A percentile compares a stretch with the other conserved stretches of the same genome.
phyloP scores from a whole-genome alignment of 2,113 vertebrate genomes.

The Platichthys stellatus region DNA sequence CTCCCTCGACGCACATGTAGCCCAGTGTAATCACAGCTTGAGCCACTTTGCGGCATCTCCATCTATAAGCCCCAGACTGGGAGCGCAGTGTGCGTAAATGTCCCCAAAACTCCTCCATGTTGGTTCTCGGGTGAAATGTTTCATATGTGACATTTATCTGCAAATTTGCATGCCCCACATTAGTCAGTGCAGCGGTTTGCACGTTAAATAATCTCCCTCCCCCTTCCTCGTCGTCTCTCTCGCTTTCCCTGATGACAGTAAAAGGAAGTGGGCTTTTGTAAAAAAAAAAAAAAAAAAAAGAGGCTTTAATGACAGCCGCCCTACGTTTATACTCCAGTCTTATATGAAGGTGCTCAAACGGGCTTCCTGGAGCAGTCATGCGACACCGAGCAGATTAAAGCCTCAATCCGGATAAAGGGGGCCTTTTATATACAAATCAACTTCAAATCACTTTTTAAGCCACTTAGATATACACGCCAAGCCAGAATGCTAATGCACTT shows the following conservation, averaged over 20 bases:
- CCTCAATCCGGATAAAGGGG: conserved; percentile 87
- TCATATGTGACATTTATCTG: conserved; percentile 67
- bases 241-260: conserved; percentile 68
- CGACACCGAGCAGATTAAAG: conserved; percentile 88
- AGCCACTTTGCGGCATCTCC: conserved; percentile 78
- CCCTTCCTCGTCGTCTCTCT: conserved; percentile 30
- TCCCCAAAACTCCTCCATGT: conserved; percentile 65
- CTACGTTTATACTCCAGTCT: conserved; percentile 75
- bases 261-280: conserved; percentile 87
- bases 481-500: conserved; percentile 88
- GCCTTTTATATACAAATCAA: conserved; percentile 92
- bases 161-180: conserved; percentile 70
- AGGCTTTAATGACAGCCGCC: conserved; percentile 82
- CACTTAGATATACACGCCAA: conserved; percentile 88
- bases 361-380: conserved; percentile 88
- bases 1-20: conserved; percentile 78
- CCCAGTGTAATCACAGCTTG: conserved; percentile 76
- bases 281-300: conserved; percentile 32
- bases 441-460: conserved; percentile 91
- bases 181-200: conserved; percentile 48
- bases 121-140: conserved; percentile 38
- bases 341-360: conserved; percentile 84
- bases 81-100: conserved; percentile 47
- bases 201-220: conserved; percentile 50
- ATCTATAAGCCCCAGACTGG: conserved; percentile 68